Evolutionary conservation across 1,140 invertebrate genomes (phyloP).

Genomic region (Drosophila subobscura): DNA sequence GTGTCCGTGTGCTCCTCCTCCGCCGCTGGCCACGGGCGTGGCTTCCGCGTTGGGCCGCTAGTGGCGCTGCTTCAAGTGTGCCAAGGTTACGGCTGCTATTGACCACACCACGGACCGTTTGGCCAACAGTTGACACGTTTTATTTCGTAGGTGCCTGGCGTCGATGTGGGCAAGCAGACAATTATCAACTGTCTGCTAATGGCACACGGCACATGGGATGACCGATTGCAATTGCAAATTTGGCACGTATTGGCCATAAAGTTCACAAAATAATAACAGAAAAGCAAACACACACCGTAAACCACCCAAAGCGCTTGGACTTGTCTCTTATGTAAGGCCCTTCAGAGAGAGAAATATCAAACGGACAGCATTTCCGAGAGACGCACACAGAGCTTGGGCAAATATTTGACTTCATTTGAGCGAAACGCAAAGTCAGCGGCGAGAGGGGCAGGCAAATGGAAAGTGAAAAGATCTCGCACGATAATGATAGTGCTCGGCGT

Average conservation of each 20-base stretch:
- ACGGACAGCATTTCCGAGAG: slow-evolving; percentile 27
- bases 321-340: slow-evolving; percentile 65
- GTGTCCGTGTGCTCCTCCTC: neutral
- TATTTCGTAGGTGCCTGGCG: slow-evolving; percentile 70
- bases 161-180: slow-evolving; percentile 43
- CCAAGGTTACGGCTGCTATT: slow-evolving; percentile 66
- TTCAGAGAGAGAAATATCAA: slow-evolving; percentile 38
- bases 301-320: slow-evolving; percentile 68
- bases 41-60: slow-evolving; percentile 31
- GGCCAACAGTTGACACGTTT: slow-evolving; percentile 56
- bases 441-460: slow-evolving; percentile 63
- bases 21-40: slow-evolving; percentile 11
- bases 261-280: slow-evolving; percentile 10
- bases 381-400: slow-evolving; percentile 45
- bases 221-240: slow-evolving; percentile 41
- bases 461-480: slow-evolving; percentile 34
- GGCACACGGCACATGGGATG: slow-evolving; percentile 35
- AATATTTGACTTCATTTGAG: slow-evolving; percentile 80
- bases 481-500: too few species aligned
- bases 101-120: slow-evolving; percentile 35
- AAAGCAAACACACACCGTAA: slow-evolving; percentile 38
- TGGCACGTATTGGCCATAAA: slow-evolving; percentile 25
- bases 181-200: slow-evolving; percentile 63
- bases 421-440: slow-evolving; percentile 71
- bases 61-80: slow-evolving; percentile 52